phyloP scores from a whole-genome alignment of 2,113 vertebrate species.

The Lepus americanus region DNA sequence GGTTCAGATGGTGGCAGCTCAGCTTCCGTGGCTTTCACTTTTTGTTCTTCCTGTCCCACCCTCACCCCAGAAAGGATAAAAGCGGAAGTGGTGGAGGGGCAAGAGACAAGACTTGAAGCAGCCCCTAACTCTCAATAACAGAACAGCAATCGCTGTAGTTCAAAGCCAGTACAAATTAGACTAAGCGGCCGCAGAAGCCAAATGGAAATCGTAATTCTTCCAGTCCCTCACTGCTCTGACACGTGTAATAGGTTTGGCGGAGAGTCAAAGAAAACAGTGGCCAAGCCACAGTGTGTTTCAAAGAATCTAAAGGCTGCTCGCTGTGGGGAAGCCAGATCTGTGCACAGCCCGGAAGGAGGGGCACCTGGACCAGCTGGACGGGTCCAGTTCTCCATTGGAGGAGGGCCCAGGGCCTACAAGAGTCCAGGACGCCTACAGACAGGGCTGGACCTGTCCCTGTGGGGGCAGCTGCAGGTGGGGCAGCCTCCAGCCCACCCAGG shows the following conservation, averaged over 20 bases:
- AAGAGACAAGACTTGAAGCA: slow-evolving; percentile 73
- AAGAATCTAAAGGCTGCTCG: slow-evolving; percentile 76
- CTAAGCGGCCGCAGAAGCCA: slow-evolving; percentile 84
- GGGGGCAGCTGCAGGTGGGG: too few relatives aligned
- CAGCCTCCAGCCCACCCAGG: background rate
- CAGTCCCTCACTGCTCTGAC: slow-evolving; percentile 83
- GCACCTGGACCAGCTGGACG: background rate
- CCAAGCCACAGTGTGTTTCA: slow-evolving; percentile 76
- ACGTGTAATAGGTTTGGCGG: slow-evolving; percentile 88
- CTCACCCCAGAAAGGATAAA: slow-evolving; percentile 36
- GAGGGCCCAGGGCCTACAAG: background rate
- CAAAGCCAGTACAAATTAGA: slow-evolving; percentile 87
- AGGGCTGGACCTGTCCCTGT: background rate
- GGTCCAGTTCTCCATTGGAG: background rate
- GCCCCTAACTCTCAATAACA: slow-evolving; percentile 70
- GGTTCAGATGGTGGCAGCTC: slow-evolving; percentile 18
- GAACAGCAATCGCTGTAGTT: slow-evolving; percentile 83
- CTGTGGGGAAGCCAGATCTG: slow-evolving; percentile 77
- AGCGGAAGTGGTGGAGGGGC: slow-evolving; percentile 19
- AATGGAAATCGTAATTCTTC: slow-evolving; percentile 88
- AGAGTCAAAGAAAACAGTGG: slow-evolving; percentile 84
- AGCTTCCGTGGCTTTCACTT: background rate
- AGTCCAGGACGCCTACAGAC: background rate
- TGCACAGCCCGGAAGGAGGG: slow-evolving; percentile 47
- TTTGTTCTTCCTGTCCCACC: background rate